These are phyloP conservation scores for Trichonephila clavipes DNA, from an alignment of 1,140 invertebrate species.

Conservation along the genomic window DNA sequence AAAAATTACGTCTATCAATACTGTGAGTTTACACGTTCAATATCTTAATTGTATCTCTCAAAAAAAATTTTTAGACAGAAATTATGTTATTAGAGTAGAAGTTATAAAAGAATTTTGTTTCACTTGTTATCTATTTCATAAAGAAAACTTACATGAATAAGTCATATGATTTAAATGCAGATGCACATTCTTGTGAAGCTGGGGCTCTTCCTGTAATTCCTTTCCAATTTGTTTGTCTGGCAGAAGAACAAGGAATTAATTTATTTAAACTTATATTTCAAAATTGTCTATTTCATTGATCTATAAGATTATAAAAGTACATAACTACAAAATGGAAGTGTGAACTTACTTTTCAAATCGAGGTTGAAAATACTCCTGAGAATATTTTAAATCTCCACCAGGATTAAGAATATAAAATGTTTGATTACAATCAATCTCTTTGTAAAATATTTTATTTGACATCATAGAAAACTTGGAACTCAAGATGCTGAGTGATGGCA, in stretches of 20 bases:
- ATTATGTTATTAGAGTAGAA: too few species aligned
- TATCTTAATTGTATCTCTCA: too few species aligned
- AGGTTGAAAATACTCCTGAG: conserved; percentile 85
- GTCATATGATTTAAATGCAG: conserved; percentile 84
- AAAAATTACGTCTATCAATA: too few species aligned
- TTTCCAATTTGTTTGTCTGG: conserved; percentile 84
- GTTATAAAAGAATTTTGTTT: too few species aligned
- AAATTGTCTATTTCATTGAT: too few species aligned
- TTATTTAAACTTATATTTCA: too few species aligned
- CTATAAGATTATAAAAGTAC: too few species aligned
- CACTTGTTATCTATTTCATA: too few species aligned
- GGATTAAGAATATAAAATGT: conserved; percentile 86
- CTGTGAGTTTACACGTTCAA: too few species aligned
- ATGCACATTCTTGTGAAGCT: conserved; percentile 83
- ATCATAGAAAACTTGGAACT: conserved; percentile 83
- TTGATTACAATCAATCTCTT: conserved; percentile 80
- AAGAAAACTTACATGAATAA: conserved; percentile 85
- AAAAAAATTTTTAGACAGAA: too few species aligned
- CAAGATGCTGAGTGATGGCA: conserved; percentile 88
- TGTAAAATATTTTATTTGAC: not conserved
- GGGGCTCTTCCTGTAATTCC: conserved; percentile 85
- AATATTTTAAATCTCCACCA: conserved; percentile 85
- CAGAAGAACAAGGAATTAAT: conserved; percentile 81
- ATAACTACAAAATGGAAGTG: not conserved
- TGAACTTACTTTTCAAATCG: conserved; percentile 78